Evolutionary conservation across 2,888 invertebrate genomes (phyloP).

Genomic region (Ornithoptera priamus): DNA sequence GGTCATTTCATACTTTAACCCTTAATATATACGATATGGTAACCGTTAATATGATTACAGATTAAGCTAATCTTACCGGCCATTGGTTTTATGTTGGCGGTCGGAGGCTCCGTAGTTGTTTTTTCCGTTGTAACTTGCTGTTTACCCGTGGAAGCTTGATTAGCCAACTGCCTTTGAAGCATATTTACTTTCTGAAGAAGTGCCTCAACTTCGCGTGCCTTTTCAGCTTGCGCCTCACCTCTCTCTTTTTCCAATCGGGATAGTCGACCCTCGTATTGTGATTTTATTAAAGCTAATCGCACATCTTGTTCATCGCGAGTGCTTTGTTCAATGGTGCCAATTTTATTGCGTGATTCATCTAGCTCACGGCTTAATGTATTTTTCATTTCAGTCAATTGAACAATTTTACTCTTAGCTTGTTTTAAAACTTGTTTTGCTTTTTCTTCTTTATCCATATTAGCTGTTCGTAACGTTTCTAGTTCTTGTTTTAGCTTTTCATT

Average conservation of each 20-base stretch:
- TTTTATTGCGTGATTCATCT: constrained; percentile 73
- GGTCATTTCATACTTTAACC: too few species aligned
- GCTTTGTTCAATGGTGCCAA: constrained; percentile 74
- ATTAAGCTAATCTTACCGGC: constrained; percentile 80
- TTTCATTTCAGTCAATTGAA: constrained; percentile 85
- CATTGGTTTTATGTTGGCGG: constrained; percentile 97
- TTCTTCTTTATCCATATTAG: constrained; percentile 82
- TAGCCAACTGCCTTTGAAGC: constrained; percentile 85
- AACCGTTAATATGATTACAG: background rate
- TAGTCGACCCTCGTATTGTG: constrained; percentile 85
- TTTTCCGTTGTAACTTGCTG: constrained; percentile 79
- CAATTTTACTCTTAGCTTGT: constrained; percentile 87
- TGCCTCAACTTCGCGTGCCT: constrained; percentile 83
- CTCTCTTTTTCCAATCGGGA: constrained; percentile 87
- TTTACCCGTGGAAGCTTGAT: constrained; percentile 85
- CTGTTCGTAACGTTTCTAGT: constrained; percentile 79
- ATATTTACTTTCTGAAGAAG: constrained; percentile 85
- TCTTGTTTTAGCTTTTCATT: constrained; percentile 84
- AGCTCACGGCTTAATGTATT: constrained; percentile 81
- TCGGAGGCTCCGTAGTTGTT: constrained; percentile 81
- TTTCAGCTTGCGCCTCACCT: constrained; percentile 81
- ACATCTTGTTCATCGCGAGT: constrained; percentile 80
- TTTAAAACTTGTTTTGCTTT: constrained; percentile 84
- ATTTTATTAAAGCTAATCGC: constrained; percentile 81
- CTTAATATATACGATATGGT: constrained; percentile 35